Evolutionary conservation across 1,140 invertebrate genomes (phyloP), one percentile per base, ranked within the genome.

Genomic region (Pogonus chalceus): DNA sequence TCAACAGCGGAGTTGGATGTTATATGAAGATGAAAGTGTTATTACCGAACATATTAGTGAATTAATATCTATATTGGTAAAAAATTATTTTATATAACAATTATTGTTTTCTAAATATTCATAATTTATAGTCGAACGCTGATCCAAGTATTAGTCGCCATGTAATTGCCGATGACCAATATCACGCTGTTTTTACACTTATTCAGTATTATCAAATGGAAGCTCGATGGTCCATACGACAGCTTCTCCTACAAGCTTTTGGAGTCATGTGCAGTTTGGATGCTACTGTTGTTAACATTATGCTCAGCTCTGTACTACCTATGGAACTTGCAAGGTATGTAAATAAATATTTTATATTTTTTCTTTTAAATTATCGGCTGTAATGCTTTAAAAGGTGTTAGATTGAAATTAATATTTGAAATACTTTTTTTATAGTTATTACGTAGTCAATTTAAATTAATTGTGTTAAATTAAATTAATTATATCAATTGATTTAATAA

Each of bases 161-260:
- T 65, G 81, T 90, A 43, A 77, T 92, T 60, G 83, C 81, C 56
- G 79, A 79, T 58, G 83, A 89, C 69, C 78, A 83, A 22, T 90
- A 89, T 62, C 78, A 80, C 52, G 83, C 83, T 58, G 82, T 91
- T 9, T 81, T 78, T 26, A 84, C 84, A 57, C 70, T 94, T 39
- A 84, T 90, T 49, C 82, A 90, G 58, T 94, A 90, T 76, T 94
- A 93, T 71, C 90, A 93, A 73, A 92, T 93, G 91, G 91, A 94
- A 71, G 82, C 86, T 2, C 76, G 90, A 60, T 87, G 87, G 82
- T 82, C 82, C 0, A 84, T 94, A 57, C 78, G 91, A 56, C 79
- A 88, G 56, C 71, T 88, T 0, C 73, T 95, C 26, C 72, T 94
- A 49, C 76, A 92, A 76, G 84, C 86, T 14, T 94, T 95, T 72